Conservation (phyloP, 2,888 invertebrate genomes). For the Drosophila trichaetosa region DNA sequence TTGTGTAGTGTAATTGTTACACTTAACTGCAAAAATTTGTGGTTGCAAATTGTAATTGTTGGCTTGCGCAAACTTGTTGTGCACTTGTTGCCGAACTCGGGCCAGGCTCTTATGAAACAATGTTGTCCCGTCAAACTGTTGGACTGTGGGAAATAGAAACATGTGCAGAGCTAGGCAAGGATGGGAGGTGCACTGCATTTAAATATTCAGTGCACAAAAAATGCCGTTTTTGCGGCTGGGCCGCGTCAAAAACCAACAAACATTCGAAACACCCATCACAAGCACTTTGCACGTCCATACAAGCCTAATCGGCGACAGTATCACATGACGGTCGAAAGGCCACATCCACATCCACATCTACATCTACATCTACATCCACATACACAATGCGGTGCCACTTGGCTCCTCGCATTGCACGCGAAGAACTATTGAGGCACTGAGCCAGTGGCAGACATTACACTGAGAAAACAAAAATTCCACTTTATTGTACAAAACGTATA, state of each 20-base stretch:
- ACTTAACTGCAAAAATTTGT: not conserved
- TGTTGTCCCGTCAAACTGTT: conserved; percentile 65
- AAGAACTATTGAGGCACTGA: conserved; percentile 10
- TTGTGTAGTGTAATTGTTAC: not conserved
- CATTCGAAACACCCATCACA: conserved; percentile 70
- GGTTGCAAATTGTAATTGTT: not conserved
- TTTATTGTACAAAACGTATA: not conserved
- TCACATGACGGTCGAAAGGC: conserved; percentile 58
- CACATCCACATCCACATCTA: conserved; percentile 21
- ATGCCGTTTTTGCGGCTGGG: conserved; percentile 38
- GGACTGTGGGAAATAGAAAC: conserved; percentile 60
- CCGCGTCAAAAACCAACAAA: conserved; percentile 74
- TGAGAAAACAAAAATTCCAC: conserved; percentile 35
- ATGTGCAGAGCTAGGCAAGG: conserved; percentile 25
- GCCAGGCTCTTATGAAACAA: conserved; percentile 31
- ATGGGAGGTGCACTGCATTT: conserved; percentile 17
- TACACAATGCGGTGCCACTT: conserved; percentile 27
- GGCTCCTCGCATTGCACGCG: conserved; percentile 31
- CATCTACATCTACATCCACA: conserved; percentile 18
- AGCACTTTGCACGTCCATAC: conserved; percentile 75
- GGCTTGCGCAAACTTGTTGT: not conserved
- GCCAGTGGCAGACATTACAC: conserved; percentile 16
- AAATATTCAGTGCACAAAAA: conserved; percentile 49
- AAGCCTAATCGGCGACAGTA: conserved; percentile 78
- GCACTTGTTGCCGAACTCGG: not conserved